These are phyloP conservation scores for Epistrophe eligans DNA, from an alignment of 2,888 invertebrate species.

Conservation along the genomic window DNA sequence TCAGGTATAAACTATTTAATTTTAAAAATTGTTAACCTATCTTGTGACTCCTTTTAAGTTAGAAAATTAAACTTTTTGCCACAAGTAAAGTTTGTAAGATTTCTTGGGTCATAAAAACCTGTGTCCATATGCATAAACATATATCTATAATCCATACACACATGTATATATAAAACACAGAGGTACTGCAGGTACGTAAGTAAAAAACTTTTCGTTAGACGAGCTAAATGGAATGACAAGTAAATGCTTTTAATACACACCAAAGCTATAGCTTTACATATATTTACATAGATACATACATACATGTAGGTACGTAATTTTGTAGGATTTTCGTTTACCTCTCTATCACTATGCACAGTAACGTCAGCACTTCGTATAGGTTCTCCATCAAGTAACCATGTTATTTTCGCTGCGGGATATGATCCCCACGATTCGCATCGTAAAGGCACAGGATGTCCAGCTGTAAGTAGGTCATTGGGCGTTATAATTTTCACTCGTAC, in stretches of 20 bases:
- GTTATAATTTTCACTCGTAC: conserved; percentile 90
- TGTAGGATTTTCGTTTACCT: conserved; percentile 78
- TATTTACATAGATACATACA: neutral
- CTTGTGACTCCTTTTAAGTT: neutral
- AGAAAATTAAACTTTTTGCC: conserved; percentile 11
- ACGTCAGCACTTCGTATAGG: conserved; percentile 87
- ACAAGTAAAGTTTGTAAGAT: conserved; percentile 8
- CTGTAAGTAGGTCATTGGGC: conserved; percentile 89
- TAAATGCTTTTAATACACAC: conserved; percentile 36
- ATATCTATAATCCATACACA: too few relatives aligned
- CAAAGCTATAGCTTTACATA: neutral
- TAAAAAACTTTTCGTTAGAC: conserved; percentile 37
- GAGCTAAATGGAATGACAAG: conserved; percentile 8
- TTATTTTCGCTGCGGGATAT: conserved; percentile 91
- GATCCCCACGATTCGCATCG: conserved; percentile 93
- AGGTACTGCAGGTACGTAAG: neutral
- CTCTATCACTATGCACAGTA: conserved; percentile 85
- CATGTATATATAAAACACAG: too few relatives aligned
- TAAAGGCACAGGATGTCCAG: conserved; percentile 89
- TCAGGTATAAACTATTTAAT: neutral
- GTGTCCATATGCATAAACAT: neutral
- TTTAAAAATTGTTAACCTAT: neutral
- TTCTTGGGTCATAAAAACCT: neutral
- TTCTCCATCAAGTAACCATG: conserved; percentile 91
- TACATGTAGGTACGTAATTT: neutral